These are phyloP conservation scores for Odontamblyopus lacepedii DNA, from an alignment of 2,797 vertebrate genomes.

Conservation along the genomic window DNA sequence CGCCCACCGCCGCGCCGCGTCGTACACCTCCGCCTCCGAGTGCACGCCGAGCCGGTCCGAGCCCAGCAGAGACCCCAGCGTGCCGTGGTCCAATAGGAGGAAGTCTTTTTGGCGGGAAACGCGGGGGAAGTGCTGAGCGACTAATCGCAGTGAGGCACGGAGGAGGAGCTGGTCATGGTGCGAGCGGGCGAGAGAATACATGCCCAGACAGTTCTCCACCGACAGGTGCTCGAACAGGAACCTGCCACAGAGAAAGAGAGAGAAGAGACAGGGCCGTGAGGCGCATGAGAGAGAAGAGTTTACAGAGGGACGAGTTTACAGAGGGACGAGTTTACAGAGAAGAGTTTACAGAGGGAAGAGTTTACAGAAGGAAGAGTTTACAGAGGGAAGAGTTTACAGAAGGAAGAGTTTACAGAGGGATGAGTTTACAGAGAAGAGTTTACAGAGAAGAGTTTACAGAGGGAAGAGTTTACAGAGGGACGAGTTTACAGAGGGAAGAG, in stretches of 20 bases:
- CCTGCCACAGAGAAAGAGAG: conserved; percentile 22
- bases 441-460: no score
- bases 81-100: conserved; percentile 80
- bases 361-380: no score
- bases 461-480: no score
- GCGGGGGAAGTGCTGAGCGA: conserved; percentile 82
- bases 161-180: conserved; percentile 84
- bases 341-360: no score
- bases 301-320: no score
- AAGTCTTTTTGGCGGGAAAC: conserved; percentile 83
- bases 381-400: no score
- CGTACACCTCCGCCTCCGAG: conserved; percentile 81
- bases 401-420: no score
- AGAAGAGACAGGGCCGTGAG: not conserved
- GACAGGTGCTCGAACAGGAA: conserved; percentile 81
- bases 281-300: not conserved
- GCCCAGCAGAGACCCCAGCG: conserved; percentile 79
- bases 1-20: conserved; percentile 81
- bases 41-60: conserved; percentile 82
- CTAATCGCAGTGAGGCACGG: conserved; percentile 78
- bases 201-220: conserved; percentile 83
- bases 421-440: no score
- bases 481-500: no score
- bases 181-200: conserved; percentile 83
- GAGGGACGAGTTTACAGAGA: no score